phyloP scores from a whole-genome alignment of 2,888 invertebrate genomes.

The Melanophora roralis region DNA sequence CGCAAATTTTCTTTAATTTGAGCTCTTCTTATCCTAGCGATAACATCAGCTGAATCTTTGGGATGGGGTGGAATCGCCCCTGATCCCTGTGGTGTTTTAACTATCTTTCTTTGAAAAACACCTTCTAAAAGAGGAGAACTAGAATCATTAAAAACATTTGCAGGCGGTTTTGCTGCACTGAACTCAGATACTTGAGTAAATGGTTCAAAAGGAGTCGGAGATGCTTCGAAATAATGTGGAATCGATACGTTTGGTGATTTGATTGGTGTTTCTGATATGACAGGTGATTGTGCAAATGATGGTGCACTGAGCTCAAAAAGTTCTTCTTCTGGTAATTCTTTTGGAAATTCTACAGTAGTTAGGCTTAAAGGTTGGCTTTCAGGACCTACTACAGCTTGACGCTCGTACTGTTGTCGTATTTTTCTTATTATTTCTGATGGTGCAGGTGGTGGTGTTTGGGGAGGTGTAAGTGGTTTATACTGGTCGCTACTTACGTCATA shows the following conservation, averaged over 20 bases:
- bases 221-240: slow-evolving; percentile 36
- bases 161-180: not conserved
- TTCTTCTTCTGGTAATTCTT: slow-evolving; percentile 36
- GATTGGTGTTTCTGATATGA: not conserved
- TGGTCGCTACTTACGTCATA: not conserved
- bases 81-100: slow-evolving; percentile 29
- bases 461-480: slow-evolving; percentile 7
- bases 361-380: not conserved
- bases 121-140: slow-evolving; percentile 8
- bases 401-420: slow-evolving; percentile 28
- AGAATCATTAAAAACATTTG: not conserved
- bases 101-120: too few relatives aligned
- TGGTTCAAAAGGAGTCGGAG: not conserved
- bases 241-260: slow-evolving; percentile 36
- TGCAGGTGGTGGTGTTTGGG: slow-evolving; percentile 14
- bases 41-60: slow-evolving; percentile 26
- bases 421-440: slow-evolving; percentile 27
- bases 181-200: not conserved
- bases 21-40: slow-evolving; percentile 39
- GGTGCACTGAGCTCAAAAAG: slow-evolving; percentile 43
- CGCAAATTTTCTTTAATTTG: slow-evolving; percentile 32
- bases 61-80: slow-evolving; percentile 36
- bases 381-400: not conserved
- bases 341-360: slow-evolving; percentile 5
- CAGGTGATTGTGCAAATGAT: slow-evolving; percentile 20